phyloP scores from a whole-genome alignment of 2,113 vertebrate genomes.

The Centrocercus urophasianus region DNA sequence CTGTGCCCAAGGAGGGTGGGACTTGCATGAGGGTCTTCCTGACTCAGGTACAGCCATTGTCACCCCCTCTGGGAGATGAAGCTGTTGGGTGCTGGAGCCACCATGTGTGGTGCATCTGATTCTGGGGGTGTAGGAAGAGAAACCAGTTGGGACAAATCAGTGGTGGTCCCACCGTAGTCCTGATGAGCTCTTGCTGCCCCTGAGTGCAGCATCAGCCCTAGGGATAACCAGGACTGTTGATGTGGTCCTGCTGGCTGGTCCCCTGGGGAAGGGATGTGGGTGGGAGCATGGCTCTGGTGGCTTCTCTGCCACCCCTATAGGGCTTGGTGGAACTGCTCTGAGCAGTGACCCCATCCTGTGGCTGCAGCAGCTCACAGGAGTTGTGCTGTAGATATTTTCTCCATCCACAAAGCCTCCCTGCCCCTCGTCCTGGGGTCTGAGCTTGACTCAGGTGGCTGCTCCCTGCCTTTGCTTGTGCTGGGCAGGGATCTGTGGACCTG shows the following conservation, averaged over 20 bases:
- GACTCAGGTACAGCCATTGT: neutral
- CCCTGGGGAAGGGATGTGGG: neutral
- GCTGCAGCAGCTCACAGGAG: neutral
- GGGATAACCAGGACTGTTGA: fast-evolving
- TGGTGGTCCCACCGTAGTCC: neutral
- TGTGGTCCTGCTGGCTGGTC: neutral
- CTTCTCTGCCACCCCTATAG: neutral
- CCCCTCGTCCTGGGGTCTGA: fast-evolving
- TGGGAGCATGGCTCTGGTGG: neutral
- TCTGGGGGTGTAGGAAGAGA: neutral
- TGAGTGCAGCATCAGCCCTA: neutral
- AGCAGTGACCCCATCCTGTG: neutral
- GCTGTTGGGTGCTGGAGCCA: neutral
- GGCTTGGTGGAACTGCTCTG: neutral
- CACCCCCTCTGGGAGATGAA: neutral
- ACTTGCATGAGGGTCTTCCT: neutral
- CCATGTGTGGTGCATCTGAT: neutral
- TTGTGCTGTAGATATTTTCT: neutral
- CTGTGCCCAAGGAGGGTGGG: neutral
- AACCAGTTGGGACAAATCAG: neutral
- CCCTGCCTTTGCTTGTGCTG: neutral
- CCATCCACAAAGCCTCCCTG: neutral
- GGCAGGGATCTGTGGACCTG: neutral
- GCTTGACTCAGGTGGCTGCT: neutral
- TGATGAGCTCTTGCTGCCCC: neutral